phyloP scores from a whole-genome alignment of 2,797 vertebrate species.

The Borostomias antarcticus region DNA sequence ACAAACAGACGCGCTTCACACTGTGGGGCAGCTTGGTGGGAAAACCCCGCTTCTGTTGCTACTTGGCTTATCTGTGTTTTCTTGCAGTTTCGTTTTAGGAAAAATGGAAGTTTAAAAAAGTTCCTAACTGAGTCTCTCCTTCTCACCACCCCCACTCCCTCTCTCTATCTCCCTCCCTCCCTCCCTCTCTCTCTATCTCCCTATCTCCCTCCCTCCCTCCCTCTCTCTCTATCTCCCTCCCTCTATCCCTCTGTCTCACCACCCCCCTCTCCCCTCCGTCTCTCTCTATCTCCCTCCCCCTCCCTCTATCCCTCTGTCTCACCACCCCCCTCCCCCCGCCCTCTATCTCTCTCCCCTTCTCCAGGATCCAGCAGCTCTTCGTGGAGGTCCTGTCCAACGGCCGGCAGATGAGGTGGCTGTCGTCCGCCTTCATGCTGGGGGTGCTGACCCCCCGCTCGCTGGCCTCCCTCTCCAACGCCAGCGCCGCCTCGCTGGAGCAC shows the following conservation, averaged over 20 bases:
- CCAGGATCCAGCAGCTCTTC: slow-evolving; percentile 93
- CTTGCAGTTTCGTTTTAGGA: not conserved
- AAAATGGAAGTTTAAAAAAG: not conserved
- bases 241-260: not conserved
- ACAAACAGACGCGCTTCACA: too few relatives aligned
- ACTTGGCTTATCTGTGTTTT: not conserved
- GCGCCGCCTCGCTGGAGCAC: slow-evolving; percentile 92
- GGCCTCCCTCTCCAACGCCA: slow-evolving; percentile 89
- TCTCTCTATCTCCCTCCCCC: too few relatives aligned
- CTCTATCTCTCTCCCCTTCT: not conserved
- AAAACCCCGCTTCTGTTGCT: not conserved
- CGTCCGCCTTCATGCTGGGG: slow-evolving; percentile 94
- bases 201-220: not conserved
- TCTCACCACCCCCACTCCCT: not conserved
- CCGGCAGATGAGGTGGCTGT: slow-evolving; percentile 93
- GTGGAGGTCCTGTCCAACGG: slow-evolving; percentile 95
- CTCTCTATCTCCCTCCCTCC: not conserved
- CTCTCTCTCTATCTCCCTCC: slow-evolving; percentile 3
- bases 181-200: slow-evolving; percentile 10
- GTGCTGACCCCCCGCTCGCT: slow-evolving; percentile 91
- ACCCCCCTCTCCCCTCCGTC: too few relatives aligned
- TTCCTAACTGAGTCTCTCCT: not conserved
- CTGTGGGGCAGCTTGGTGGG: too few relatives aligned
- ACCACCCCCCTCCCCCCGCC: not conserved
- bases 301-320: not conserved